Percentiles rank a stretch among this genome's conserved stretches.
Conservation (phyloP, 2,113 vertebrate species). For the Propithecus coquereli region DNA sequence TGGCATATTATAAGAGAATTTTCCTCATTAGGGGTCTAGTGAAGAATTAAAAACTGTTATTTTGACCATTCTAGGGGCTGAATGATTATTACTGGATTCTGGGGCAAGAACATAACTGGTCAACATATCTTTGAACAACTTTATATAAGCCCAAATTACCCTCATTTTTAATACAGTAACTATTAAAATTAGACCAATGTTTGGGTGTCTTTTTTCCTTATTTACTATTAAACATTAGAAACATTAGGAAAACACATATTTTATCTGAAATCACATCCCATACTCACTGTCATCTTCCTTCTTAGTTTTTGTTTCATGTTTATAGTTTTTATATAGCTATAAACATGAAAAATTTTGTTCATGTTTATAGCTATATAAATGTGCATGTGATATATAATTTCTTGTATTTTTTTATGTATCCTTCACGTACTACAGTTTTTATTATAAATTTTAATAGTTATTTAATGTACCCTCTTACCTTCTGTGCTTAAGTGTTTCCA, state of each 20-base stretch:
- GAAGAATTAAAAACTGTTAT: neutral
- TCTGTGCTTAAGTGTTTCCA: neutral
- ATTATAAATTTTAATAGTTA: neutral
- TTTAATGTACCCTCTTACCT: neutral
- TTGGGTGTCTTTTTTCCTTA: neutral
- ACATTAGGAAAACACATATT: neutral
- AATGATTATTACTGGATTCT: neutral
- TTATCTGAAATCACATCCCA: neutral
- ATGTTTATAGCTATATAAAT: neutral
- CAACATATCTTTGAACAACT: neutral
- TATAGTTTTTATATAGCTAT: neutral
- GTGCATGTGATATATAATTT: neutral
- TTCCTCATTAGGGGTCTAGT: neutral
- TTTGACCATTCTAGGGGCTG: neutral
- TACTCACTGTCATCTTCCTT: neutral
- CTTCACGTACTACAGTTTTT: neutral
- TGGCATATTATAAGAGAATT: neutral
- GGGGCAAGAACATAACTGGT: neutral
- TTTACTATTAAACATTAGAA: neutral
- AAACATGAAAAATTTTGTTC: neutral
- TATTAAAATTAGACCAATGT: conserved; percentile 5
- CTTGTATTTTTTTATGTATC: neutral
- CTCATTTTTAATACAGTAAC: conserved; percentile 19
- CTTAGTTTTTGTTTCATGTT: neutral
- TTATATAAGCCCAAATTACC: neutral